Percentiles rank a stretch among this genome's conserved stretches.
Conservation (phyloP, 2,888 invertebrate species). For the Dasypolia templi region DNA sequence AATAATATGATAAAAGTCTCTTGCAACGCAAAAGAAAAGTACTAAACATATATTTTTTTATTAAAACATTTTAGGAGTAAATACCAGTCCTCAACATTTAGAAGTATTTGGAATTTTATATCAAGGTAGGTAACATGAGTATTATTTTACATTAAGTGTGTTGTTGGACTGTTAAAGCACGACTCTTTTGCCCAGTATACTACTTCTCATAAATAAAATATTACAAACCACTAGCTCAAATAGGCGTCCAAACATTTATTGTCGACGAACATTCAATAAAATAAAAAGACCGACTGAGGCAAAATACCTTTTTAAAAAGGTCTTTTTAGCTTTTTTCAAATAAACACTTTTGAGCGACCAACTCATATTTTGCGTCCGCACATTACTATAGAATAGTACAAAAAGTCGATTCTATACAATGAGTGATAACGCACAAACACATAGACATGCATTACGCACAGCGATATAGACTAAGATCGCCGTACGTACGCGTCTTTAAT, state of each 20-base stretch:
- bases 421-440: neutral
- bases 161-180: neutral
- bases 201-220: constrained; percentile 17
- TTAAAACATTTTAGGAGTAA: neutral
- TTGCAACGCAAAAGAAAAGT: no score
- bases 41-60: no score
- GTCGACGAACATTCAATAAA: neutral
- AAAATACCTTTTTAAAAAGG: neutral
- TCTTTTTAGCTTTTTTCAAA: neutral
- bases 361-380: constrained; percentile 3
- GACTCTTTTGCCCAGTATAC: neutral
- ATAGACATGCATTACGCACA: neutral
- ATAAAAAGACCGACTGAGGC: neutral
- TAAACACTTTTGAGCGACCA: constrained; percentile 6
- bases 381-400: neutral
- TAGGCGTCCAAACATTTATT: neutral
- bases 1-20: no score
- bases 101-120: no score
- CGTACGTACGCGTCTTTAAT: neutral
- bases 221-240: constrained; percentile 6
- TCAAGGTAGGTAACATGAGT: neutral
- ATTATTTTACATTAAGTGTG: neutral
- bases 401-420: neutral
- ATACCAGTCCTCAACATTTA: neutral
- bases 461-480: neutral